Evolutionary conservation across 1,140 invertebrate genomes (phyloP).

Genomic region (Spodoptera frugiperda): DNA sequence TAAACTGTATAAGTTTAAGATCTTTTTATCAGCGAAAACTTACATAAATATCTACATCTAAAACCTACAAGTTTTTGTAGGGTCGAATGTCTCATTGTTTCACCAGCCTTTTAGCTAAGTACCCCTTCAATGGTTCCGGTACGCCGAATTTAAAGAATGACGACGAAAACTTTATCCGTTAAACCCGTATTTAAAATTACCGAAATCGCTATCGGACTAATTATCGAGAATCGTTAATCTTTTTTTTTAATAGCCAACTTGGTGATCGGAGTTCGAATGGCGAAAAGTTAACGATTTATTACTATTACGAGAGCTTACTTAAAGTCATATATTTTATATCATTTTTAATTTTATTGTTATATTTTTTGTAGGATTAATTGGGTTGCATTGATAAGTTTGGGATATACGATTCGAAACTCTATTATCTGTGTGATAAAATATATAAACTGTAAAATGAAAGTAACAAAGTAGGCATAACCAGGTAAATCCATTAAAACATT

Average conservation of each 20-base stretch:
- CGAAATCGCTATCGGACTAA: slow-evolving; percentile 23
- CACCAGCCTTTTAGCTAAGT: slow-evolving; percentile 1
- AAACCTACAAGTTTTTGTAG: no score
- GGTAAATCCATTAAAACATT: neutral
- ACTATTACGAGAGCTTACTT: neutral
- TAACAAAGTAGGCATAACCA: no score
- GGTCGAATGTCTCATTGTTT: neutral
- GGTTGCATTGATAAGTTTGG: no score
- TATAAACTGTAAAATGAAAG: no score
- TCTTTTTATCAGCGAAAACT: no score
- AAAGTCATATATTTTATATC: no score
- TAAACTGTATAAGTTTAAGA: no score
- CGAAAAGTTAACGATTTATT: slow-evolving; percentile 13
- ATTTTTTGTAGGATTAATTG: no score
- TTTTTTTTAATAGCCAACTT: slow-evolving; percentile 18
- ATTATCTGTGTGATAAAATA: no score
- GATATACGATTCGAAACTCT: no score
- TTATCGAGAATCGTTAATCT: slow-evolving; percentile 19
- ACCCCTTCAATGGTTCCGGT: slow-evolving; percentile 9
- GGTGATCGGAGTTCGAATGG: neutral
- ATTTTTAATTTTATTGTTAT: no score
- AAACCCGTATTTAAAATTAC: neutral
- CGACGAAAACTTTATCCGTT: slow-evolving; percentile 4
- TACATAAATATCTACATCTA: no score
- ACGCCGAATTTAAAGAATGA: neutral